Conservation (phyloP, 2,888 invertebrate genomes). For the Ethmia dodecea region DNA sequence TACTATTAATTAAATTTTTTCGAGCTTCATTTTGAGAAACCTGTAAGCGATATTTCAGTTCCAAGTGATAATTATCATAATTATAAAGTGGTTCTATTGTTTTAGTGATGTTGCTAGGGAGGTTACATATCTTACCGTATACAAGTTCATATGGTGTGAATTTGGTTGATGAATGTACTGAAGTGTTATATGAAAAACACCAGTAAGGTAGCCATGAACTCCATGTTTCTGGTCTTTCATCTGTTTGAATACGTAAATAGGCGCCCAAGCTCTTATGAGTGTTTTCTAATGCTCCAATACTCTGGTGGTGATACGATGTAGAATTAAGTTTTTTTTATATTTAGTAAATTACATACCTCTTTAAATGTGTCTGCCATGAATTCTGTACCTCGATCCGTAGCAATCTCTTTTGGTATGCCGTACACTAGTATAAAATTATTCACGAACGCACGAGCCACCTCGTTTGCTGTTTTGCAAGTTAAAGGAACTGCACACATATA, state of each 20-base stretch:
- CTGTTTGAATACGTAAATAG: conserved; percentile 14
- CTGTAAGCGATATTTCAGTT: conserved; percentile 18
- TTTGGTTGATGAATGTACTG: conserved; percentile 16
- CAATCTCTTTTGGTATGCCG: conserved; percentile 15
- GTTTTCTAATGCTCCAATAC: conserved; percentile 9
- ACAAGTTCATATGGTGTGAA: conserved; percentile 19
- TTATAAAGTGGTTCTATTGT: conserved; percentile 18
- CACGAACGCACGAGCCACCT: conserved; percentile 12
- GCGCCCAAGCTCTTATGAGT: conserved; percentile 10
- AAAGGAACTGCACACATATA: conserved; percentile 13
- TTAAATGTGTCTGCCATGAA: conserved; percentile 12
- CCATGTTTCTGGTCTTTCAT: conserved; percentile 13
- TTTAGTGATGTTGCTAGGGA: conserved; percentile 13
- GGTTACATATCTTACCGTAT: conserved; percentile 16
- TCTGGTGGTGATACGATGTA: conserved; percentile 19
- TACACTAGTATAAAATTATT: conserved; percentile 15
- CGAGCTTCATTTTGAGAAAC: conserved; percentile 13
- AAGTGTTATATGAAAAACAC: conserved; percentile 20
- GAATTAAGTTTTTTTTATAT: conserved; percentile 15
- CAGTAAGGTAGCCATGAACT: conserved; percentile 17
- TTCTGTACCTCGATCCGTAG: conserved; percentile 16
- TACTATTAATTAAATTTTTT: conserved; percentile 10
- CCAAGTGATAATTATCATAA: conserved; percentile 12
- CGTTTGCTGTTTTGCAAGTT: conserved; percentile 3
- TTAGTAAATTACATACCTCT: conserved; percentile 18